Base-by-base conservation (phyloP, 1,140 invertebrate species). In the Drosophila chauvacae region DNA sequence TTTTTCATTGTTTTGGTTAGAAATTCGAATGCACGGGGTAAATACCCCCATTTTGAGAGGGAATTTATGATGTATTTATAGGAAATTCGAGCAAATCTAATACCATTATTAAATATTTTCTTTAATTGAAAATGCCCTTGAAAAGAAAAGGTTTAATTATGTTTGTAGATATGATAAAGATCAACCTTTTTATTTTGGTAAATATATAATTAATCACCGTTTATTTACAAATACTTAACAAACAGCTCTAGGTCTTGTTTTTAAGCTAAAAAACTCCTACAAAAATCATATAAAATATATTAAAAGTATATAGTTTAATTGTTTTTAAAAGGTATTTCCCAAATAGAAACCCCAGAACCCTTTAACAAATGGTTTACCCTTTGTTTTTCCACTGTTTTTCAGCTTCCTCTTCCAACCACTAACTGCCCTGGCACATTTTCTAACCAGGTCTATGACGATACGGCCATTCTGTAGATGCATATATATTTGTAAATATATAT, bases 381-480 rank as follows among this genome's bases (percentile, higher is more conserved):
- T 70, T 58, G 47, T 39, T 37, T 65, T 48, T 66, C 41, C 53
- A 33, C 33, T 7, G 18, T 18, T 41, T 26, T 62, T 72, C 5
- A 45, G 37, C 69, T 60, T 62, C 56, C 51, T 48, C 59, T 61
- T 16, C 45, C 47, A 57, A 45, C 14, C 53, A 58, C 64, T 48
- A 71, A 65, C 76, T 76, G 47, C 62, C 50, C 62, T 86, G 82
- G 77, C 80, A 85, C 82, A 85, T 86, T 86, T 84, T 66, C 74
- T 47, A 87, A 87, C 81, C 81, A 69, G 83, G 84, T 83, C 75
- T 88, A 86, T 86, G 83, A 87, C 82, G 74, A 58, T 48, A 50
- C 60, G 20, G 45, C 26, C 28, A 13, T n/a, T 41, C 18, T n/a
- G 26, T 2, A 0, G 11, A 1, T 18, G 18, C 4, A 30, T n/a